Conservation (phyloP, 2,113 vertebrate species). For the Penelope pileata region DNA sequence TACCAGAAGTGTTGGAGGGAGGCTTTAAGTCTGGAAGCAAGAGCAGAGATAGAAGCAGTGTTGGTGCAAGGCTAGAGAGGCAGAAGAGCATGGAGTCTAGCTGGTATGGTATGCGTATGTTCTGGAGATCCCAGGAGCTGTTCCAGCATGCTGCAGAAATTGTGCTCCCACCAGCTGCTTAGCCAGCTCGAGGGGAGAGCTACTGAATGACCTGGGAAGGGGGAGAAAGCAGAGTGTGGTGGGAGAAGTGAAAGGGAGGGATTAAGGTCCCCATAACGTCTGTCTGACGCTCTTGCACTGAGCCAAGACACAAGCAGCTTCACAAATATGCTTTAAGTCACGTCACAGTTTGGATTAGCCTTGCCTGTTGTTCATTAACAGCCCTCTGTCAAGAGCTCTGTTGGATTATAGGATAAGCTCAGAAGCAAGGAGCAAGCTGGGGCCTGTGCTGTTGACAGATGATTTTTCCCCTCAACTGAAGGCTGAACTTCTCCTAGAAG, state of each 20-base stretch:
- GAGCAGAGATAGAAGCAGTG: background rate
- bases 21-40: background rate
- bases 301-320: background rate
- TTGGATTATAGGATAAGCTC: background rate
- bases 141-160: background rate
- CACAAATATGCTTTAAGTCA: background rate
- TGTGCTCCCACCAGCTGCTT: background rate
- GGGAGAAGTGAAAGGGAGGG: background rate
- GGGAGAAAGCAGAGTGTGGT: background rate
- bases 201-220: background rate
- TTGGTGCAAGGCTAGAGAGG: background rate
- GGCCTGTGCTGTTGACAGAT: background rate
- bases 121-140: background rate
- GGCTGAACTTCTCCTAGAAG: background rate
- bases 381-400: background rate
- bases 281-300: background rate
- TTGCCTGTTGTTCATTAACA: background rate
- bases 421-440: background rate
- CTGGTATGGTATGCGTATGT: fast-evolving
- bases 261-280: background rate
- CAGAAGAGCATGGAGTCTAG: background rate
- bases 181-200: background rate
- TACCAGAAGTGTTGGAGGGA: background rate
- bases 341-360: background rate
- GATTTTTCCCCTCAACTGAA: background rate